A percentile compares a stretch with the other conserved stretches of the same genome.
Conservation (phyloP, 2,797 vertebrate genomes). For the Fundulus diaphanus region DNA sequence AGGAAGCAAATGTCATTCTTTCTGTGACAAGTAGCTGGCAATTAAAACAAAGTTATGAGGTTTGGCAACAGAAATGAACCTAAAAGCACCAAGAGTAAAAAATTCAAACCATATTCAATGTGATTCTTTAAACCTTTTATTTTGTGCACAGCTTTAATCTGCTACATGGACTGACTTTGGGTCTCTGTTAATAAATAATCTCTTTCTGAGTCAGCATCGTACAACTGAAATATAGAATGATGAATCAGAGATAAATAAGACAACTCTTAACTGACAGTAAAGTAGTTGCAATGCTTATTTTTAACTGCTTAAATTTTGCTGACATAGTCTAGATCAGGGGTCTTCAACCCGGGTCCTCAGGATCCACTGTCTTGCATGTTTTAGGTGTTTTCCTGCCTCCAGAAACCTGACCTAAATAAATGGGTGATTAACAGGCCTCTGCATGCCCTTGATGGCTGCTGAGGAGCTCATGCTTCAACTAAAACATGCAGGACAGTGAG, state of each 20-base stretch:
- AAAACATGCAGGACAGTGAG: no score
- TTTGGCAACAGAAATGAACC: background rate
- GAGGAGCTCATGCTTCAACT: no score
- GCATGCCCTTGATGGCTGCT: no score
- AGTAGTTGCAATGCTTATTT: background rate
- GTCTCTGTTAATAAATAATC: background rate
- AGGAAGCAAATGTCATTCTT: background rate
- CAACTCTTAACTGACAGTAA: background rate
- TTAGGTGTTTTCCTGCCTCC: no score
- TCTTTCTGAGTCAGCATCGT: background rate
- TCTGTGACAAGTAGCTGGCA: background rate
- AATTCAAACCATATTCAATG: background rate
- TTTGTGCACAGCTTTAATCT: background rate
- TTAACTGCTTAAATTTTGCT: background rate
- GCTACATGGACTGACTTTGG: background rate
- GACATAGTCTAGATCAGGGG: background rate
- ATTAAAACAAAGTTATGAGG: background rate
- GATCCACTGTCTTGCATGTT: no score
- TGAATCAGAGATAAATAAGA: no score
- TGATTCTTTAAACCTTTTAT: background rate
- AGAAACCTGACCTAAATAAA: no score
- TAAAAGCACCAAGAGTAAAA: background rate
- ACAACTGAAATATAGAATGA: background rate
- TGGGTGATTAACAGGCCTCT: no score
- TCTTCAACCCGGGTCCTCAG: no score